Percentiles rank a stretch among this genome's conserved stretches.
Conservation (phyloP, 1,140 invertebrate species). For the Trichogramma pretiosum region DNA sequence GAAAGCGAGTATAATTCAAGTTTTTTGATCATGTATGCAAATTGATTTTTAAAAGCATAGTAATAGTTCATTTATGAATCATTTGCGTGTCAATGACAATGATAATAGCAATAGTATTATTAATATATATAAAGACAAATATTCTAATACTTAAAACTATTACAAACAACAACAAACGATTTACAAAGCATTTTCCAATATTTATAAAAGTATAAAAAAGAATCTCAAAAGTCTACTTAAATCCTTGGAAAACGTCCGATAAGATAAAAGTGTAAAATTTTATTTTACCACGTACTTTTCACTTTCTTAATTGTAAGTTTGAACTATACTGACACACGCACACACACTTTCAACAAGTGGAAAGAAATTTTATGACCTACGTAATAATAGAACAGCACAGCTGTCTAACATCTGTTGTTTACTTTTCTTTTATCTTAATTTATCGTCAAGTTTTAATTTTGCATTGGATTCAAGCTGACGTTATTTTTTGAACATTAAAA, state of each 20-base stretch:
- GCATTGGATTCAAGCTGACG: no score
- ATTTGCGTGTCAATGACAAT: constrained; percentile 1
- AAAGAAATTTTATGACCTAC: constrained; percentile 1
- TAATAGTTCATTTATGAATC: no score
- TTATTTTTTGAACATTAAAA: no score
- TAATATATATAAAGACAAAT: constrained; percentile 5
- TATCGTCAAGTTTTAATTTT: no score
- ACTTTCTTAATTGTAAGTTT: no score
- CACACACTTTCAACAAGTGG: constrained; percentile 7
- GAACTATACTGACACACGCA: no score
- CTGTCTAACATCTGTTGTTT: no score
- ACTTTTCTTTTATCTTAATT: no score
- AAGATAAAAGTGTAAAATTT: no score
- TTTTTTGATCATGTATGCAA: background rate
- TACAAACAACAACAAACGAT: constrained; percentile 13
- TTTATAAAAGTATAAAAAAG: constrained; percentile 18
- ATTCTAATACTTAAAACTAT: constrained; percentile 5
- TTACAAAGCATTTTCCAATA: no score
- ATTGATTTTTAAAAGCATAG: background rate
- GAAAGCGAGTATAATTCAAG: background rate
- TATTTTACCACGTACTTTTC: no score
- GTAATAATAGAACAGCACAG: constrained; percentile 8
- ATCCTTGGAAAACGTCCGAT: no score
- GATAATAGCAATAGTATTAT: constrained; percentile 1
- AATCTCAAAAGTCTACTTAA: constrained; percentile 12